These are phyloP conservation scores for Solenopsis invicta DNA, from an alignment of 1,140 invertebrate species.

Conservation along the genomic window DNA sequence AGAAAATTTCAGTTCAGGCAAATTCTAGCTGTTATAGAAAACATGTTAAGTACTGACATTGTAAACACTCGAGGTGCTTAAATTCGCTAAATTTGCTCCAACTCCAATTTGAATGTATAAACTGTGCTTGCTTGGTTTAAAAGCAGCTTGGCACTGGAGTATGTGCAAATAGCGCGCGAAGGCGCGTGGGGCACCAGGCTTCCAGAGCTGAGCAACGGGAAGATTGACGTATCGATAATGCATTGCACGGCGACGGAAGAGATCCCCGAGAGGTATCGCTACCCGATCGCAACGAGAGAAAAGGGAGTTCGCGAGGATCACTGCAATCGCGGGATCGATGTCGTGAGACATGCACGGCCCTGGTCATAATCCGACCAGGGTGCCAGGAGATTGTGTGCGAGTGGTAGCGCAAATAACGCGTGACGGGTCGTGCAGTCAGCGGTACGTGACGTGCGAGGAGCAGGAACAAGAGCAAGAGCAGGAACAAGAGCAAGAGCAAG, in stretches of 20 bases:
- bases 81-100: not conserved
- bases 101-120: not conserved
- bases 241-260: not conserved
- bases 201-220: too few species aligned
- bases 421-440: constrained; percentile 46
- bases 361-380: not conserved
- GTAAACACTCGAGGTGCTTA: not conserved
- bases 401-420: not conserved
- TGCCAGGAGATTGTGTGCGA: not conserved
- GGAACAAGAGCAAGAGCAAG: not conserved
- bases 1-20: too few species aligned
- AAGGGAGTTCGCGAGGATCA: not conserved
- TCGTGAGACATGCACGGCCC: not conserved
- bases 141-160: not conserved
- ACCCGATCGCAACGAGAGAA: not conserved
- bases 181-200: too few species aligned
- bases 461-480: too few species aligned
- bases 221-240: constrained; percentile 34
- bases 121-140: not conserved
- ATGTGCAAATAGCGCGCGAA: not conserved
- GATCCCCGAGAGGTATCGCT: not conserved
- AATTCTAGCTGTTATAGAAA: not conserved
- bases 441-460: constrained; percentile 57
- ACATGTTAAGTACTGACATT: not conserved
- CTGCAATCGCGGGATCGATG: not conserved